Base-by-base conservation (phyloP, 2,797 vertebrate genomes). In the Orestias chungarensis region DNA sequence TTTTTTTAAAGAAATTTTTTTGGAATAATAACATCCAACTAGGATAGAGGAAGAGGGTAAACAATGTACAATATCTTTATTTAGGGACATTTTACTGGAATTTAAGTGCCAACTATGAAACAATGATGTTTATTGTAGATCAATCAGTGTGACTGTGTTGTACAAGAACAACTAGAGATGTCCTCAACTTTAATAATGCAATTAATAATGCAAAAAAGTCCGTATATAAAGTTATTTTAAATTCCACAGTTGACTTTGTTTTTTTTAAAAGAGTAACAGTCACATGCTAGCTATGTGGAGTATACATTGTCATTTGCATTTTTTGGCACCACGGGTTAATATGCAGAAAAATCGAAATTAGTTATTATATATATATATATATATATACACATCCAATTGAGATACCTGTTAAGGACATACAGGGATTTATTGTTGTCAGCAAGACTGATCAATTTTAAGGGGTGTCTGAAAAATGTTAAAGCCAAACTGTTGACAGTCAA, bases 171-270 rank as follows among this genome's bases (percentile, higher is more conserved):
- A 89, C 81, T 88, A 80, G 52, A 47, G 75, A 81, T 84, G 71
- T 74, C 64, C 83, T 86, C 68, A 88, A 83, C 59, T 78, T 87
- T 79, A 90, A 80, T 72, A 87, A 86, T 85, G 78, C 71, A 85
- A 87, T 84, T 84, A 83, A 88, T 86, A 76, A 94, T n/a, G n/a
- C n/a, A n/a, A n/a, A n/a, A n/a, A n/a, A n/a, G n/a, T n/a, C n/a
- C n/a, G n/a, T n/a, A n/a, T n/a, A 94, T 93, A 93, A 94, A 94
- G 64, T 86, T 66, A 91, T 90, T 89, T 40, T 89, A 49, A 87
- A 74, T 67, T 57, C 61, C 64, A 64, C 6, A 25, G 50, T 42
- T 20, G 8, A 11, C 47, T 74, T 2, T 9, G 44, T 29, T 11
- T 33, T 61, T 20, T 10, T 42, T 12, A 29, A 66, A 70, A 52